Evolutionary conservation across 2,113 vertebrate species (phyloP), one percentile per base, ranked within the genome.

Genomic region (Tetrax tetrax): DNA sequence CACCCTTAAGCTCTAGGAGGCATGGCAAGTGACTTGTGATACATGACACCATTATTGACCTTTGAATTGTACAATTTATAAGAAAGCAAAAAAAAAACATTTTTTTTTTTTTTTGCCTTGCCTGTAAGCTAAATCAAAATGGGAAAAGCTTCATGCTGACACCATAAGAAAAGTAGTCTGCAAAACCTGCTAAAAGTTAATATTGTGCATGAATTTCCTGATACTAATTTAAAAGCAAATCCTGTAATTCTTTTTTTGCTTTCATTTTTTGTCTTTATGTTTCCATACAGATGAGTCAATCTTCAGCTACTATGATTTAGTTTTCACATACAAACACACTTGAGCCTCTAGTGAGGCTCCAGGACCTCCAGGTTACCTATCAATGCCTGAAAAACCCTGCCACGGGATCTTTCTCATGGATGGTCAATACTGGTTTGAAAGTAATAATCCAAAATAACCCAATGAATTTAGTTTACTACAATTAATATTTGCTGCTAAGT

Each of bases 41-140:
- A 84, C 95, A 97, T 72, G 88, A 92, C 56, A 87, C 87, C 83
- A 79, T 94, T 85, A 93, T 14, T 98, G 98, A 97, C 97, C 97
- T 97, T 85, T 95, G 95, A 97, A 81, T 84, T 81, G 72, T 53
- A 48, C 87, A 60, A 96, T 97, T 95, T 90, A 59, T 94, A 94
- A 96, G 78, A 48, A 68, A 56, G 50, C 24, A 72, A 76, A 50
- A 23, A 47, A 28, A 70, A 84, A 18, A 3, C 2, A 1, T 47
- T 48, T 91, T 75, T 41, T 41, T 41, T 41, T 41, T 41, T 41
- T 57, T 90, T 77, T 60, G 27, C 48, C 53, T 90, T 38, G 29
- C 20, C 29, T 1, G 2, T 23, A n/a, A 86, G 22, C 66, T 74
- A 86, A 95, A 79, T 64, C 50, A 31, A 41, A 60, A 37, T 19